These are phyloP conservation scores for Ursus arctos DNA, from an alignment of 2,113 vertebrate species.

Conservation along the genomic window DNA sequence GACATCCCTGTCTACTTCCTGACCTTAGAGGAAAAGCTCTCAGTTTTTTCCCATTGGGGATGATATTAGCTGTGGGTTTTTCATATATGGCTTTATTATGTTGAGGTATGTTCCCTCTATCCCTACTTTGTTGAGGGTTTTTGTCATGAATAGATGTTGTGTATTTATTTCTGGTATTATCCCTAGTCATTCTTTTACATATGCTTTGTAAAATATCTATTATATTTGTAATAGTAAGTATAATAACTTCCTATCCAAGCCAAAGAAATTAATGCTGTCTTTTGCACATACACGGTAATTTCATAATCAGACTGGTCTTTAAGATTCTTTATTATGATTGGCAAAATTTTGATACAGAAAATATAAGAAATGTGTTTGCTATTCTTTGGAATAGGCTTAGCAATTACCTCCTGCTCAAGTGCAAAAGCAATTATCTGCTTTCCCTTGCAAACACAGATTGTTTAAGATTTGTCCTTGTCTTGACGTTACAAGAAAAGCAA, in stretches of 20 bases:
- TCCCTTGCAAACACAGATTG: constrained; percentile 38
- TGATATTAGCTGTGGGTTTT: not conserved
- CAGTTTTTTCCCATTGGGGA: not conserved
- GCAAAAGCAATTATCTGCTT: constrained; percentile 65
- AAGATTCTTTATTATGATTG: constrained; percentile 22
- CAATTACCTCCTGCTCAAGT: constrained; percentile 25
- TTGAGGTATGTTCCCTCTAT: not conserved
- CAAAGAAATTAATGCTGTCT: not conserved
- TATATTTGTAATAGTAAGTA: not conserved
- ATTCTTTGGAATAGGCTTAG: constrained; percentile 42
- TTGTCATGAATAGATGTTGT: not conserved
- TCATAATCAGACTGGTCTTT: constrained; percentile 39
- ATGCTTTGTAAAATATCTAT: constrained; percentile 3
- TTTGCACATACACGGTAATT: not conserved
- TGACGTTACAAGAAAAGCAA: constrained; percentile 62
- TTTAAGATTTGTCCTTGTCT: constrained; percentile 49
- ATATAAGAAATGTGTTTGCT: constrained; percentile 44
- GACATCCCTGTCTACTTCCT: not conserved
- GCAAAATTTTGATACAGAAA: constrained; percentile 39
- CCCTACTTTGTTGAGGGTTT: not conserved
- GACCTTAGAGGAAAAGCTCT: not conserved
- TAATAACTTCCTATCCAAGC: not conserved
- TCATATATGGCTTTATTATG: not conserved
- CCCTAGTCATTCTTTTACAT: not conserved
- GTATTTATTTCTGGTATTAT: constrained; percentile 31